These are phyloP conservation scores for Leptinotarsa tumamoca DNA, from an alignment of 2,888 invertebrate genomes.

Conservation along the genomic window DNA sequence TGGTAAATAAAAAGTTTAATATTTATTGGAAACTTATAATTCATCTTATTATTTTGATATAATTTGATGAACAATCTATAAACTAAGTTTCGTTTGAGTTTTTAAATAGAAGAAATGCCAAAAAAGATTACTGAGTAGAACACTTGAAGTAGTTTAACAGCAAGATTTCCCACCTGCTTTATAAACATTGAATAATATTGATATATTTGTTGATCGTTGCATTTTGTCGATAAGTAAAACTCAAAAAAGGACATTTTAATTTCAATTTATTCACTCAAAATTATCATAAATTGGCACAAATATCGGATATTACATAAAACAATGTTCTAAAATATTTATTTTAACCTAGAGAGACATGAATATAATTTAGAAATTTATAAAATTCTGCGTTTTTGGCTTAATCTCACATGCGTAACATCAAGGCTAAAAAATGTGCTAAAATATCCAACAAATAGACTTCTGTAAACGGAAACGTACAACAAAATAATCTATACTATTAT, in stretches of 20 bases:
- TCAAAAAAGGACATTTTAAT: slow-evolving; percentile 41
- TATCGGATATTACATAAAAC: slow-evolving; percentile 49
- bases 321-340: slow-evolving; percentile 43
- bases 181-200: not conserved
- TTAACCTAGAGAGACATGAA: slow-evolving; percentile 38
- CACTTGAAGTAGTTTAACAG: no score
- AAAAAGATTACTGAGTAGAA: no score
- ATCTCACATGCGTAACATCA: slow-evolving; percentile 45
- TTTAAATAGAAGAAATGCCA: no score
- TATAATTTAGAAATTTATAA: slow-evolving; percentile 35
- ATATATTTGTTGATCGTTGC: slow-evolving; percentile 43
- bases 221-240: slow-evolving; percentile 48
- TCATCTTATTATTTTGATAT: no score
- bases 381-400: slow-evolving; percentile 42
- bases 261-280: slow-evolving; percentile 55
- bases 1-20: not conserved
- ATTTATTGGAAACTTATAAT: no score
- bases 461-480: slow-evolving; percentile 43
- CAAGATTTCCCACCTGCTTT: not conserved
- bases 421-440: slow-evolving; percentile 41
- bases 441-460: slow-evolving; percentile 45
- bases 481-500: slow-evolving; percentile 43
- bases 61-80: no score
- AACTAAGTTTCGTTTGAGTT: no score
- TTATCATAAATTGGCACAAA: slow-evolving; percentile 58